Base-by-base conservation (phyloP, 92 coral and sea anemone species). In the Parazoanthus atlanticus region DNA sequence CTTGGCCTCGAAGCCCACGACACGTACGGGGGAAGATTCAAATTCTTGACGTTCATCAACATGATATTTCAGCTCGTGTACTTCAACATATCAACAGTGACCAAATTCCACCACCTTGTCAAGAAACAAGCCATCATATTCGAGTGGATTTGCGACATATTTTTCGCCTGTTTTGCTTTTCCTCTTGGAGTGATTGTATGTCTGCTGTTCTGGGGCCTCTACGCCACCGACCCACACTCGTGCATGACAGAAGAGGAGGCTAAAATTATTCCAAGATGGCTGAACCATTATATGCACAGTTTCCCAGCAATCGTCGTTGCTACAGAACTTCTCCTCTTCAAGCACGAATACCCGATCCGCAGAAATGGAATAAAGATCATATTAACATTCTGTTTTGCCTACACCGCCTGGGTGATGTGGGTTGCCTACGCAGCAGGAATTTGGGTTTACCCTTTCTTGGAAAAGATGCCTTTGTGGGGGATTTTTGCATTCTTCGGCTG, bases 401-500 rank as follows among this genome's bases (percentile, higher is more conserved):
- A 97, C 88, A 81, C 89, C 17, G 91, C 88, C 16, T 97, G 99
- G 99, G 88, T 97, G 23, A 86, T 97, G 80, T 93, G 95, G 92
- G 88, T 97, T 65, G 99, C 98, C 0, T 91, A 85, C 61, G 90
- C 88, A 8, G 91, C 96, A 5, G 93, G 93, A 29, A 89, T 94
- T 41, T 97, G 99, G 99, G 99, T 97, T 75, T 97, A 97, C 89
- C 99, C 99, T 17, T 94, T 97, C 81, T 26, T 97, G 80, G 92
- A 84, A 85, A 94, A 93, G 76, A 94, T 97, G 97, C 76, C 91
- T 17, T 34, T 91, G 43, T 31, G 86, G 67, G 86, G 78, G 38
- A 72, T 95, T 21, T 74, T 89, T 19, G 81, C 88, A 3, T 97
- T 97, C 81, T 88, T 95, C n/a, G 89, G 88, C 8, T 91, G 71